phyloP scores from a whole-genome alignment of 2,797 vertebrate genomes.

The Orientallactaga sibirica region DNA sequence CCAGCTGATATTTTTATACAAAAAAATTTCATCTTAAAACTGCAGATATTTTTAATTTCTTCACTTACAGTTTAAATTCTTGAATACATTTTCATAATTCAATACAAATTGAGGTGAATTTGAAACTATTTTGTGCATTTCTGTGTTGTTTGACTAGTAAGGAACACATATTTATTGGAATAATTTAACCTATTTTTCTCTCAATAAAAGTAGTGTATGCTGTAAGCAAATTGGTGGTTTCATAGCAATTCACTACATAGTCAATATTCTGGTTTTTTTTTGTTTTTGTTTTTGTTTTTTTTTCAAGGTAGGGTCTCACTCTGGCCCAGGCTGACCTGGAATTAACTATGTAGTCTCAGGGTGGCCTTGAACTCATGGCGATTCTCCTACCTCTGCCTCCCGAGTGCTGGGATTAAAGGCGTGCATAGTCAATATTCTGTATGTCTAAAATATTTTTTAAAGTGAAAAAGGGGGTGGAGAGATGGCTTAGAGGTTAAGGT shows the following conservation, averaged over 20 bases:
- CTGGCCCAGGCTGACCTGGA: too few relatives aligned
- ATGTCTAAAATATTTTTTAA: too few relatives aligned
- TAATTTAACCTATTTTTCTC: constrained; percentile 9
- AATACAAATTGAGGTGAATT: background rate
- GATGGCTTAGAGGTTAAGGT: too few relatives aligned
- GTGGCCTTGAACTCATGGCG: too few relatives aligned
- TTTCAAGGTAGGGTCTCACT: too few relatives aligned
- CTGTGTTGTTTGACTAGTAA: background rate
- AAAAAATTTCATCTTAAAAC: constrained; percentile 37
- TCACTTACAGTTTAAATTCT: constrained; percentile 9
- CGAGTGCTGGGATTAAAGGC: too few relatives aligned
- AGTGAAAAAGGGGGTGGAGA: background rate
- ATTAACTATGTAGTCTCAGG: too few relatives aligned
- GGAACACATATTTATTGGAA: background rate
- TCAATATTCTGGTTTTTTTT: too few relatives aligned
- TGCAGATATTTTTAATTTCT: background rate
- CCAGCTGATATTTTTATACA: background rate
- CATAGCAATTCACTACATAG: background rate
- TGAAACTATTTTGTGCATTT: background rate
- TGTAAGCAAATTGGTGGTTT: background rate
- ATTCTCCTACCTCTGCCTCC: too few relatives aligned
- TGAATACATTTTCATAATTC: constrained; percentile 43
- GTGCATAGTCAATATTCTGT: too few relatives aligned
- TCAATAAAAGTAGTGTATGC: background rate
- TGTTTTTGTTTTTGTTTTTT: too few relatives aligned